Conservation (phyloP, 2,888 invertebrate species). For the Homarus gammarus region DNA sequence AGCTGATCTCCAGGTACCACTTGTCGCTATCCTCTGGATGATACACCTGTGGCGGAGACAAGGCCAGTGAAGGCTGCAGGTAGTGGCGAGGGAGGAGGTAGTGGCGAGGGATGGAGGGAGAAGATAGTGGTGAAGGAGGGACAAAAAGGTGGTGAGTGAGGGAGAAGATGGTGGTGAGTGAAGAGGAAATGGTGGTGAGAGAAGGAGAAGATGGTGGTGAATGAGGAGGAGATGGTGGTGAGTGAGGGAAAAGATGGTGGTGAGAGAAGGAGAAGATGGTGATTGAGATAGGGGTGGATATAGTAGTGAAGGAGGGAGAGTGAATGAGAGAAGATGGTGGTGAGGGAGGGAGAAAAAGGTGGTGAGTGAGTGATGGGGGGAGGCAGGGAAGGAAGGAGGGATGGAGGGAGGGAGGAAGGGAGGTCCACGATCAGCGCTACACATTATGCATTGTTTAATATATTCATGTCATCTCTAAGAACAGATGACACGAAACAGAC, state of each 20-base stretch:
- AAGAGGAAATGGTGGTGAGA: background rate
- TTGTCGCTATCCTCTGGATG: conserved; percentile 55
- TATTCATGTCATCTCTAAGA: no score
- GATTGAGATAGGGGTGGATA: background rate
- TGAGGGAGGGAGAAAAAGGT: no score
- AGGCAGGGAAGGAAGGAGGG: no score
- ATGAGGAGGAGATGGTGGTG: background rate
- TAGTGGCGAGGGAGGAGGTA: background rate
- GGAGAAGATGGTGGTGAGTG: background rate
- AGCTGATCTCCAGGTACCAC: conserved; percentile 67
- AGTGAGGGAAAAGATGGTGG: conserved; percentile 24
- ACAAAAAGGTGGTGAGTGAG: background rate
- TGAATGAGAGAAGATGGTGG: conserved; percentile 14
- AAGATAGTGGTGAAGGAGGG: background rate
- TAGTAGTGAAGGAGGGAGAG: conserved; percentile 32
- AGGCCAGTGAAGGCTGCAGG: background rate
- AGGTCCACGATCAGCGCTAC: no score
- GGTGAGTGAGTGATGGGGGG: no score
- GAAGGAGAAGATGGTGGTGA: background rate
- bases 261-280: conserved; percentile 10
- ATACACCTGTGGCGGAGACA: conserved; percentile 51
- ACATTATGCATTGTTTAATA: no score
- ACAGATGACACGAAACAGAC: no score
- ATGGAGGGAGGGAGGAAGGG: no score
- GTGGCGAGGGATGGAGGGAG: background rate